phyloP scores from a whole-genome alignment of 2,797 vertebrate genomes.

The Phoebastria nigripes region DNA sequence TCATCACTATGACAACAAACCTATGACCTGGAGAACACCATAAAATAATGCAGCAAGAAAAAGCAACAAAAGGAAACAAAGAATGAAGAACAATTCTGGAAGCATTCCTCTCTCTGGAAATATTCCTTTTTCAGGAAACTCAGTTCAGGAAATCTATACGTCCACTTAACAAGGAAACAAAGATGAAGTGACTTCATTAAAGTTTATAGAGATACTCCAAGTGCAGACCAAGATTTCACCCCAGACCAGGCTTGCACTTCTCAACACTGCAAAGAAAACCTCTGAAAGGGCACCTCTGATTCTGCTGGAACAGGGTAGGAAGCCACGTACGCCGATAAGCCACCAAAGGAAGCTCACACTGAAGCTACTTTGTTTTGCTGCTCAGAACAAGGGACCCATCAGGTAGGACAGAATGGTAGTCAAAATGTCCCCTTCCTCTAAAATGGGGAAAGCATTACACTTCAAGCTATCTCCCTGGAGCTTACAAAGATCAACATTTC shows the following conservation, averaged over 20 bases:
- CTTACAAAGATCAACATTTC: background rate
- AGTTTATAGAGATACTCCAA: background rate
- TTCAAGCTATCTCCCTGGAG: background rate
- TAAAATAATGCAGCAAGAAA: background rate
- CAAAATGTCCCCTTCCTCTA: background rate
- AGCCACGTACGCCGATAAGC: accelerated
- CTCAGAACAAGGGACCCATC: background rate
- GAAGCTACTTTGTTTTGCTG: background rate
- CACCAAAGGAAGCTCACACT: background rate
- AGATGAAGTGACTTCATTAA: background rate
- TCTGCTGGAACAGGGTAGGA: background rate
- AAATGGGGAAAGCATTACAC: background rate
- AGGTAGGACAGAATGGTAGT: background rate
- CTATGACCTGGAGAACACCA: background rate
- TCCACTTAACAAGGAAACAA: background rate
- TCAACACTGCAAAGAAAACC: background rate
- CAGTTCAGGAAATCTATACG: background rate
- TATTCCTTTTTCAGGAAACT: background rate
- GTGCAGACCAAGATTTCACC: background rate
- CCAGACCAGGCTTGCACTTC: background rate
- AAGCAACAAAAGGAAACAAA: background rate
- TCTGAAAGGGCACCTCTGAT: background rate
- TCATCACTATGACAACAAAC: constrained; percentile 38
- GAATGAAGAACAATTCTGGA: background rate
- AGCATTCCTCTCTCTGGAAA: background rate